These are phyloP conservation scores for Spodoptera exigua DNA, from an alignment of 2,888 invertebrate species.

Conservation along the genomic window DNA sequence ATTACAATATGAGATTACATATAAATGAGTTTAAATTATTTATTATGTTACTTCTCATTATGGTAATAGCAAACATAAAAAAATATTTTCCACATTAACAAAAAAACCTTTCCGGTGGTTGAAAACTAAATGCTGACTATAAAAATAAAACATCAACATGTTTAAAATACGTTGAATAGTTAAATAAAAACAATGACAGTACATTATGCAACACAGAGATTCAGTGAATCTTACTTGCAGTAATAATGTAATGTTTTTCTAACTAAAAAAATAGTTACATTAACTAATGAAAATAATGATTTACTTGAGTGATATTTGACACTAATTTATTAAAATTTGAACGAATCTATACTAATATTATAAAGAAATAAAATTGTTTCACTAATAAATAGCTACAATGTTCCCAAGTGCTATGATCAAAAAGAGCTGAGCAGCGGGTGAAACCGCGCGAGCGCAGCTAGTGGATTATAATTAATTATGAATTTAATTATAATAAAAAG, in stretches of 20 bases:
- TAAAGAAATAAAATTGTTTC: too few species aligned
- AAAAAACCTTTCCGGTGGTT: conserved; percentile 37
- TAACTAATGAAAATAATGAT: conserved; percentile 19
- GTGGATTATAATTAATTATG: too few species aligned
- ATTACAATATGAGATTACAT: conserved; percentile 81
- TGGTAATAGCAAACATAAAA: conserved; percentile 25
- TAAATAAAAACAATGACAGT: conserved; percentile 43
- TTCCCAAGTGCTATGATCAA: too few species aligned
- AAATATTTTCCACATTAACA: conserved; percentile 24
- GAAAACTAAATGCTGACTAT: conserved; percentile 53
- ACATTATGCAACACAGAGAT: conserved; percentile 58
- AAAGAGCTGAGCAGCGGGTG: too few species aligned
- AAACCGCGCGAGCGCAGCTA: too few species aligned
- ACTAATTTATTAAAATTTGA: neutral
- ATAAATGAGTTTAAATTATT: conserved; percentile 57
- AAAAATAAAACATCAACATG: conserved; percentile 50
- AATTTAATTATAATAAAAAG: too few species aligned
- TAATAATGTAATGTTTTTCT: conserved; percentile 32
- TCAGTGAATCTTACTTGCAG: conserved; percentile 62
- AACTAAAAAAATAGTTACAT: conserved; percentile 35
- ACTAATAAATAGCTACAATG: too few species aligned
- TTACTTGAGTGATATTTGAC: conserved; percentile 31
- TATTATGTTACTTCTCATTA: conserved; percentile 33
- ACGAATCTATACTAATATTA: too few species aligned
- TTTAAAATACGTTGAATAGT: conserved; percentile 32